Evolutionary conservation across 2,888 invertebrate genomes (phyloP).

Genomic region (Drosophila putrida): DNA sequence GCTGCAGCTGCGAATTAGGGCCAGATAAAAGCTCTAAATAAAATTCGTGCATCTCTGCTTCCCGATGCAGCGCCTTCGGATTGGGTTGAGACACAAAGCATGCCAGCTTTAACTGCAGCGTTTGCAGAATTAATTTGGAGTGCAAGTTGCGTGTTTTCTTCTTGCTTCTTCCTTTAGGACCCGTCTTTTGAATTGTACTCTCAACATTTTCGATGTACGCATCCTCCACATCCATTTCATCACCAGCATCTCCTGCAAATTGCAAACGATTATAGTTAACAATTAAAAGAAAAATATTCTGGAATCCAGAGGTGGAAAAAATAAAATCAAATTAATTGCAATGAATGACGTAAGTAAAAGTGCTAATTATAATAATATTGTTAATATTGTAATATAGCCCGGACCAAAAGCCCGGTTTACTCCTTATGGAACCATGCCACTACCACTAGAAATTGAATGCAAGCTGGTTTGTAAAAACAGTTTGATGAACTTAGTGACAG

Average conservation of each 20-base stretch:
- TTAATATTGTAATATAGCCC: too few species aligned
- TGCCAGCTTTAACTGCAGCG: slow-evolving; percentile 89
- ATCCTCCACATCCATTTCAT: slow-evolving; percentile 46
- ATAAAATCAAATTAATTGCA: too few species aligned
- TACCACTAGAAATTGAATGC: too few species aligned
- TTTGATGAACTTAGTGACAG: too few species aligned
- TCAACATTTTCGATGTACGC: slow-evolving; percentile 77
- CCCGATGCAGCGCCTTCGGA: slow-evolving; percentile 92
- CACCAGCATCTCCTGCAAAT: slow-evolving; percentile 7
- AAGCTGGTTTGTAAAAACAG: too few species aligned
- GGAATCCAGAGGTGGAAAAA: too few species aligned
- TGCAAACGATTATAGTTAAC: neutral
- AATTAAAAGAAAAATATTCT: neutral
- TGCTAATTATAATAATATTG: too few species aligned
- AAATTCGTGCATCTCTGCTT: slow-evolving; percentile 90
- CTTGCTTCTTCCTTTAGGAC: slow-evolving; percentile 29
- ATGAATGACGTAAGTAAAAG: too few species aligned
- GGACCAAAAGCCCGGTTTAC: too few species aligned
- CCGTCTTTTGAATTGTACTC: slow-evolving; percentile 4
- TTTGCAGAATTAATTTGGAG: slow-evolving; percentile 80
- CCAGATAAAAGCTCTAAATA: slow-evolving; percentile 93
- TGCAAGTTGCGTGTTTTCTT: slow-evolving; percentile 48
- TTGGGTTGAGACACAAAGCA: slow-evolving; percentile 93
- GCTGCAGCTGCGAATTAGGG: slow-evolving; percentile 92
- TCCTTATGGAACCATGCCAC: too few species aligned